These are phyloP conservation scores for Ancistrus triradiatus DNA, from an alignment of 2,113 vertebrate genomes.

Conservation along the genomic window DNA sequence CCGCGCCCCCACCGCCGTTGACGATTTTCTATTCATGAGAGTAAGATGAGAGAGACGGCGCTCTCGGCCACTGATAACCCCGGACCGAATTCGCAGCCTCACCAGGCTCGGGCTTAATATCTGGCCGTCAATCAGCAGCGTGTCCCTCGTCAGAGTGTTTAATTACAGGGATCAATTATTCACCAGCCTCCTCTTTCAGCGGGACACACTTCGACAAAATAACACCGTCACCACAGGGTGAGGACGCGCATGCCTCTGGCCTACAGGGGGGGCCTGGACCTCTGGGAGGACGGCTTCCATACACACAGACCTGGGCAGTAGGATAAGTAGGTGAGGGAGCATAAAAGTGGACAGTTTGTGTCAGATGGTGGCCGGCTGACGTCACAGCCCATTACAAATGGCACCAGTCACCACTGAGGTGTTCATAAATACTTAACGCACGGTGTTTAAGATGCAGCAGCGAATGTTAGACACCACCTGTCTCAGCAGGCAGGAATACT, in stretches of 20 bases:
- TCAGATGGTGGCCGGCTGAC: conserved; percentile 7
- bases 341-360: background rate
- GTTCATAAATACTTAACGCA: conserved; percentile 38
- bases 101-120: conserved; percentile 74
- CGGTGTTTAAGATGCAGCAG: conserved; percentile 27
- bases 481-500: too few species aligned
- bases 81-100: conserved; percentile 75
- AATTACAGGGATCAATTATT: conserved; percentile 80
- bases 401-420: conserved; percentile 8
- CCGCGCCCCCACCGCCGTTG: conserved; percentile 64
- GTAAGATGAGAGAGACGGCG: conserved; percentile 66
- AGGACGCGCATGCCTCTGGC: background rate
- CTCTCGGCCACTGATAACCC: conserved; percentile 75
- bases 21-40: conserved; percentile 77
- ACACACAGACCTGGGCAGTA: background rate
- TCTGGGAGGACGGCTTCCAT: conserved; percentile 9
- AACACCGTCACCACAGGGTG: conserved; percentile 28
- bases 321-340: background rate
- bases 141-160: conserved; percentile 74
- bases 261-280: background rate
- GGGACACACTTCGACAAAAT: conserved; percentile 62
- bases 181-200: conserved; percentile 73
- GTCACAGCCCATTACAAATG: conserved; percentile 38
- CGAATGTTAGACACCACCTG: too few species aligned
- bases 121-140: conserved; percentile 73